These are phyloP conservation scores for Campylomormyrus numenius DNA, from an alignment of 2,113 vertebrate species.

Conservation along the genomic window DNA sequence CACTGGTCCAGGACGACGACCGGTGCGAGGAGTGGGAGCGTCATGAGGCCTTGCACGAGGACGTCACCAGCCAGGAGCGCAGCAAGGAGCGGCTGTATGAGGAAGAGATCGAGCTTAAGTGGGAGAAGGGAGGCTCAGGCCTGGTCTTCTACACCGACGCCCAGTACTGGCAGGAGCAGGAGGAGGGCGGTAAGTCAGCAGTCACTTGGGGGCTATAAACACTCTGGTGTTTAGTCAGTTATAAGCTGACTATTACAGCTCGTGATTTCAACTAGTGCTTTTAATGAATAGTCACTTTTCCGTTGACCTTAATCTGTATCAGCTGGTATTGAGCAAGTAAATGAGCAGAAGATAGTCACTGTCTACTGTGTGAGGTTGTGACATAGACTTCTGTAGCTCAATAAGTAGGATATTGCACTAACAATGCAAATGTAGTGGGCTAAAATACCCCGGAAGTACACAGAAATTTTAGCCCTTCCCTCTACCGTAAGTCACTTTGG, in stretches of 20 bases:
- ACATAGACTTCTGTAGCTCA: too few relatives aligned
- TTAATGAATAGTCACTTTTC: too few relatives aligned
- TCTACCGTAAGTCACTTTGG: background rate
- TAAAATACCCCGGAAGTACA: too few relatives aligned
- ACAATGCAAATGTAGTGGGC: too few relatives aligned
- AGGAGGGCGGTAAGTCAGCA: conserved; percentile 40
- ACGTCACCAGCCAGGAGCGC: conserved; percentile 84
- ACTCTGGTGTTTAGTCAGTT: background rate
- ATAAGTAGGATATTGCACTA: too few relatives aligned
- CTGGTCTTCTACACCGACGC: conserved; percentile 95
- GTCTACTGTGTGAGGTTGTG: too few relatives aligned
- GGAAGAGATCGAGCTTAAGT: conserved; percentile 92
- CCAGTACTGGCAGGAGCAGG: conserved; percentile 83
- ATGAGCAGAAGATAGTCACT: too few relatives aligned
- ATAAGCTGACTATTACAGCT: too few relatives aligned
- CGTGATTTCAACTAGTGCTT: background rate
- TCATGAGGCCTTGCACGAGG: conserved; percentile 85
- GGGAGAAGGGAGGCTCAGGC: conserved; percentile 94
- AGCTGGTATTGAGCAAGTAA: too few relatives aligned
- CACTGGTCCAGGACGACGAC: conserved; percentile 64
- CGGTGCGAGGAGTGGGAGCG: conserved; percentile 93
- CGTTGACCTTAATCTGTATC: too few relatives aligned
- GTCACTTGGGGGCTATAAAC: background rate
- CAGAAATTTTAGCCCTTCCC: too few relatives aligned
- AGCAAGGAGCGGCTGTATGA: conserved; percentile 79